Evolutionary conservation across 2,888 invertebrate species (phyloP).

Genomic region (Ophion costatus): DNA sequence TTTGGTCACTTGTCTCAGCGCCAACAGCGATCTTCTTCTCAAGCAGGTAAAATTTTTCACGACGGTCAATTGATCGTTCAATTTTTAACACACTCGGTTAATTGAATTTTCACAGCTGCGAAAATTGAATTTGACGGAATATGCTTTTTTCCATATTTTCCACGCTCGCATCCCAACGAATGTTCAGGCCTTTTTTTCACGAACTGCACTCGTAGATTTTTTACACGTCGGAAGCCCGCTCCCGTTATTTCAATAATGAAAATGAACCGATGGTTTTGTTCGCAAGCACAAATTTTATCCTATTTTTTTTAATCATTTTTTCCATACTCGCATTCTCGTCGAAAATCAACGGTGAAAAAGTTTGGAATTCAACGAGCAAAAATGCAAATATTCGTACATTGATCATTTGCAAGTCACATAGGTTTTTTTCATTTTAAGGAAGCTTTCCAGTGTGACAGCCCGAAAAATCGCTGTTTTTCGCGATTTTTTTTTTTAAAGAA

Average conservation of each 20-base stretch:
- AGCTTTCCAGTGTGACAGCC: no score
- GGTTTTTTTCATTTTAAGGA: no score
- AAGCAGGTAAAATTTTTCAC: slow-evolving; percentile 90
- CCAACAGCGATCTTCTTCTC: slow-evolving; percentile 94
- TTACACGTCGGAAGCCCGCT: neutral
- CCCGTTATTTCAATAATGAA: neutral
- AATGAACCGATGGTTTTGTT: neutral
- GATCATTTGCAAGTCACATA: neutral
- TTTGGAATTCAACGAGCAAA: neutral
- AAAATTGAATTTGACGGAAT: neutral
- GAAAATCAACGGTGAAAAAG: neutral
- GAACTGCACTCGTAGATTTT: neutral
- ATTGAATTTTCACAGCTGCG: neutral
- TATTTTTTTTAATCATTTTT: neutral
- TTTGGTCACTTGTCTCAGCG: slow-evolving; percentile 95
- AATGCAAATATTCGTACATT: neutral
- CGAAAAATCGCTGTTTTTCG: no score
- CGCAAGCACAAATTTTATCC: no score
- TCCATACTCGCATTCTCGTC: neutral
- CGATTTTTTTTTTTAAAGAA: no score
- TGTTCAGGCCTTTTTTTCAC: neutral
- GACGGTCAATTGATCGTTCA: neutral
- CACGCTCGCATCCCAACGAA: neutral
- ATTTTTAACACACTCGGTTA: neutral
- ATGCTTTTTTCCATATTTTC: neutral